Conservation (phyloP, 2,888 invertebrate species). For the Teleiodes luculella region DNA sequence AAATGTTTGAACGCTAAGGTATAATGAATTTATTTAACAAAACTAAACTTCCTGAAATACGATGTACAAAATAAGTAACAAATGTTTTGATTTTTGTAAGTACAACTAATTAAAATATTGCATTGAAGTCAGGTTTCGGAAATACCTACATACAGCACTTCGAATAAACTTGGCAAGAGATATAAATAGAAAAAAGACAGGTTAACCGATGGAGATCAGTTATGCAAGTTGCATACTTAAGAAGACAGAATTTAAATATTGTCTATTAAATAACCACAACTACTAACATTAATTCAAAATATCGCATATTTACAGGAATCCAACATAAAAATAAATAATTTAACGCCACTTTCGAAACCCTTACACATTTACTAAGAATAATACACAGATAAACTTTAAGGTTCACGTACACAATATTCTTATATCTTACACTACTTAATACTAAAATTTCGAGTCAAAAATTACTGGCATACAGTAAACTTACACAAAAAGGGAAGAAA, state of each 20-base stretch:
- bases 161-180: constrained; percentile 35
- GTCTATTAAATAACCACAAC: constrained; percentile 67
- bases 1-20: constrained; percentile 52
- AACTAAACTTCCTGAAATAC: constrained; percentile 31
- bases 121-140: not conserved
- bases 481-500: constrained; percentile 36
- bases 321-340: constrained; percentile 79
- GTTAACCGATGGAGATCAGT: constrained; percentile 50
- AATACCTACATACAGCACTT: not conserved
- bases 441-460: constrained; percentile 48
- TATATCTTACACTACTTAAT: constrained; percentile 49
- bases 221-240: constrained; percentile 40
- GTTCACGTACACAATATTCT: constrained; percentile 58
- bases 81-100: constrained; percentile 19
- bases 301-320: constrained; percentile 72
- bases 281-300: constrained; percentile 67
- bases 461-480: constrained; percentile 71
- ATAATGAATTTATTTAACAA: constrained; percentile 32
- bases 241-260: constrained; percentile 48
- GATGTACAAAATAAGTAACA: constrained; percentile 33
- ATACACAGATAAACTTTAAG: constrained; percentile 57
- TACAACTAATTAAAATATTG: constrained; percentile 12
- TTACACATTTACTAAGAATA: constrained; percentile 67
- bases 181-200: constrained; percentile 47
- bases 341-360: constrained; percentile 68